Evolutionary conservation across 2,797 vertebrate genomes (phyloP), one percentile per base, ranked within the genome.

Genomic region (Catamblyrhynchus diadema): DNA sequence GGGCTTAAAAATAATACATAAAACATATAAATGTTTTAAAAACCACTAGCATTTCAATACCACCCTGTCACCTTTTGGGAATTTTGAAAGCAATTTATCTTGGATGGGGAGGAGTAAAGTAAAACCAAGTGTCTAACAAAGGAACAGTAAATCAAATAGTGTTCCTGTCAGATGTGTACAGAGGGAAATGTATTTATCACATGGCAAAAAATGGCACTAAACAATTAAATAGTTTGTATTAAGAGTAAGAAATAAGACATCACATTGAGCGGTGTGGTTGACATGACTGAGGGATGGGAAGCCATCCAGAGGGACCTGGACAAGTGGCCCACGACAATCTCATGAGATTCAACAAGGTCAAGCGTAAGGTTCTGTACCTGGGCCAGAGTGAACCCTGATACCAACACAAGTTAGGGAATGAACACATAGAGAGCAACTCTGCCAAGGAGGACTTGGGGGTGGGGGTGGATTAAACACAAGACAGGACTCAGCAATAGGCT

Each of bases 361-460:
- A 15, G 42, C 20, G 25, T 9, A 41, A 39, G 13, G 41, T 47
- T 20, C 35, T 61, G 27, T 28, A 42, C 6, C 10, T 35, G 32
- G 10, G 25, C 47, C 47, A 74, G 12, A 45, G 24, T 12, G 9
- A 9, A 8, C 10, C 6, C 15, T 42, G n/a, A 4, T 37, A 13
- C 16, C 35, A n/a, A 32, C 25, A 15, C 8, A n/a, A 22, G 9
- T 0, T n/a, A 5, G 12, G 35, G 25, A 24, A 56, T 9, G 12
- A 45, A 19, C 19, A 13, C 41, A n/a, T 1, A 8, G 13, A 71
- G 22, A 44, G 8, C 22, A 50, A 1, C 9, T 39, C 53, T 61
- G 25, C 5, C 0, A 2, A 61, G 17, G 53, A 71, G 15, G 11
- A 25, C 37, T 14, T 56, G n/a, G 27, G 9, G 7, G 0, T 19